Conservation (phyloP, 2,888 invertebrate genomes). For the Thera obeliscata region DNA sequence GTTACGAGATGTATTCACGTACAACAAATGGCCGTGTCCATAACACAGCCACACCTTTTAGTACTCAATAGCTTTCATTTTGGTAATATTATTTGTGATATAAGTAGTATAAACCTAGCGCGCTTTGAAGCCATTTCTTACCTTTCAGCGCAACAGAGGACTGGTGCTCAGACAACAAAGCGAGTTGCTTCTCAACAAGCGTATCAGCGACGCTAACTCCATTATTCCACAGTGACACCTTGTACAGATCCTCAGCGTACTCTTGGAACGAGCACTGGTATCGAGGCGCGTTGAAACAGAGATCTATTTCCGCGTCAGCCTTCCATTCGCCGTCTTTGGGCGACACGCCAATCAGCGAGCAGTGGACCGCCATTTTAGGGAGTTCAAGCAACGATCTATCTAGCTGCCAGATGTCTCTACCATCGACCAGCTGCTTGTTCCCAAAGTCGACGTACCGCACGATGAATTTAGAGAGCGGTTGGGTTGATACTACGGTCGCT, state of each 20-base stretch:
- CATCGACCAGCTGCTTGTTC: conserved; percentile 86
- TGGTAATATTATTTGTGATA: too few species aligned
- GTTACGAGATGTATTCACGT: too few species aligned
- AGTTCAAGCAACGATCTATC: conserved; percentile 87
- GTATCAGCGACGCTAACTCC: conserved; percentile 76
- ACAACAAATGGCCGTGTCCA: too few species aligned
- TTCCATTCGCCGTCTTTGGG: conserved; percentile 86
- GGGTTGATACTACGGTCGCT: conserved; percentile 86
- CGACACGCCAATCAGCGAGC: conserved; percentile 86
- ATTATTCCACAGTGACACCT: conserved; percentile 77
- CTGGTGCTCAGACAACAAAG: conserved; percentile 65
- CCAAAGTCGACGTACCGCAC: conserved; percentile 92
- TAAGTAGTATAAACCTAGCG: too few species aligned
- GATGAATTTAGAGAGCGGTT: conserved; percentile 84
- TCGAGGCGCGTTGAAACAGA: conserved; percentile 86
- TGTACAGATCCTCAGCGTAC: conserved; percentile 71
- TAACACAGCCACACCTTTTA: too few species aligned
- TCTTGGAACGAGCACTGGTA: conserved; percentile 85
- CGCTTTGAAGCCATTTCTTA: too few species aligned
- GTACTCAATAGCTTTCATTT: too few species aligned
- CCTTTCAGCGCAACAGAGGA: conserved; percentile 76
- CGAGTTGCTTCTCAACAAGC: conserved; percentile 80
- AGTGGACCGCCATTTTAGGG: conserved; percentile 89
- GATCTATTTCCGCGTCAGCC: conserved; percentile 78
- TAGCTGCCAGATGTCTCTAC: conserved; percentile 87